Conservation (phyloP, 2,797 vertebrate genomes). For the Mus minutoides region DNA sequence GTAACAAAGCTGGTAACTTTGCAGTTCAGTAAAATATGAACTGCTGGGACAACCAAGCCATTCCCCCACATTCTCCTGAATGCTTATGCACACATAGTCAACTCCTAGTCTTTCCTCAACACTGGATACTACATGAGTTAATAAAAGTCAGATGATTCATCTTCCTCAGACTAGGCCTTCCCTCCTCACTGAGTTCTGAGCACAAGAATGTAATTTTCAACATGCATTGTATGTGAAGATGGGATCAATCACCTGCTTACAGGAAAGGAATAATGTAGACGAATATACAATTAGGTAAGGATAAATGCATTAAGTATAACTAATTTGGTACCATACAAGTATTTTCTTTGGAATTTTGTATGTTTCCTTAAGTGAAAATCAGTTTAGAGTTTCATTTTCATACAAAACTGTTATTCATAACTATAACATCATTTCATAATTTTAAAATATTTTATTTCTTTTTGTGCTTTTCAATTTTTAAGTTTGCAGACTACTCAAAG, state of each 20-base stretch:
- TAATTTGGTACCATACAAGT: slow-evolving; percentile 59
- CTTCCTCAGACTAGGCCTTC: slow-evolving; percentile 56
- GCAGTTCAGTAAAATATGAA: slow-evolving; percentile 33
- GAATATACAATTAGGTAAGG: slow-evolving; percentile 41
- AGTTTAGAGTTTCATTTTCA: slow-evolving; percentile 65
- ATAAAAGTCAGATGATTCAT: neutral
- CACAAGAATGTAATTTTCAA: slow-evolving; percentile 31
- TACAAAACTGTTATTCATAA: slow-evolving; percentile 48
- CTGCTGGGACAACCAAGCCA: slow-evolving; percentile 24
- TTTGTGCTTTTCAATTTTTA: slow-evolving; percentile 23
- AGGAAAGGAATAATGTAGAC: slow-evolving; percentile 7
- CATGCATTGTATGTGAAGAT: slow-evolving; percentile 59
- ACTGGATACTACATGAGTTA: slow-evolving; percentile 6
- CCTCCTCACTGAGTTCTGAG: slow-evolving; percentile 57
- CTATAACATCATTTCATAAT: slow-evolving; percentile 66
- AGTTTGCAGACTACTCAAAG: slow-evolving; percentile 47
- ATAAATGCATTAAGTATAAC: slow-evolving; percentile 58
- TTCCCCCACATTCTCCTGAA: neutral
- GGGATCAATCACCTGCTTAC: slow-evolving; percentile 30
- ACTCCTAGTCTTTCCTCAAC: neutral
- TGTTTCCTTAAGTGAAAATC: slow-evolving; percentile 63
- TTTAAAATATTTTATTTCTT: slow-evolving; percentile 67
- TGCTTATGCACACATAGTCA: neutral
- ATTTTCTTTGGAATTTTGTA: slow-evolving; percentile 69
- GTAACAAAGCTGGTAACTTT: slow-evolving; percentile 29